phyloP scores from a whole-genome alignment of 2,797 vertebrate species.

The Phalanger gymnotis region DNA sequence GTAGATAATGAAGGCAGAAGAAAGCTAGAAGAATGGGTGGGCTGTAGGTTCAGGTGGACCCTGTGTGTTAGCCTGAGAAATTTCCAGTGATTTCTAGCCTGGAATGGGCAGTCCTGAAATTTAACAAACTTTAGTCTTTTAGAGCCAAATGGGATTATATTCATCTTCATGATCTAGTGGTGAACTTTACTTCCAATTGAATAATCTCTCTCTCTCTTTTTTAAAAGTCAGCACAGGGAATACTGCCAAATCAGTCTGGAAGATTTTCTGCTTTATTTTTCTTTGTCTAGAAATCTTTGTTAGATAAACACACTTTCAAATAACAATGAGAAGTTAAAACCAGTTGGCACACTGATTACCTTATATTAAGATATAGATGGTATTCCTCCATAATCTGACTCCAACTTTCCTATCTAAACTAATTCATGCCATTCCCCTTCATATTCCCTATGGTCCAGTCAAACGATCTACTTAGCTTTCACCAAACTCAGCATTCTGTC shows the following conservation, averaged over 20 bases:
- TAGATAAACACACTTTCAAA: not conserved
- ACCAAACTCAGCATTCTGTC: not conserved
- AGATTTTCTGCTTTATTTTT: not conserved
- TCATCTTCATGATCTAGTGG: not conserved
- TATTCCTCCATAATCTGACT: not conserved
- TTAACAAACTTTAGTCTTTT: not conserved
- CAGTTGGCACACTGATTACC: not conserved
- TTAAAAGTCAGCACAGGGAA: not conserved
- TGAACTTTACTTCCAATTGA: not conserved
- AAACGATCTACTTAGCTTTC: not conserved
- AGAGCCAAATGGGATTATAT: not conserved
- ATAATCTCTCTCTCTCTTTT: not conserved
- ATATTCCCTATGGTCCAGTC: not conserved
- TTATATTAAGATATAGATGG: not conserved
- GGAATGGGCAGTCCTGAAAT: not conserved
- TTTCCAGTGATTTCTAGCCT: not conserved
- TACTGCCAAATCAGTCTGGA: not conserved
- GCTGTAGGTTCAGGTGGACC: not conserved
- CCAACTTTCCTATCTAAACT: not conserved
- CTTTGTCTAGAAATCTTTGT: not conserved
- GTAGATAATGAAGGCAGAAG: not conserved
- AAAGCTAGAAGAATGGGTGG: not conserved
- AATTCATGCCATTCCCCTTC: not conserved
- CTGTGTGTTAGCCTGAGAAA: not conserved
- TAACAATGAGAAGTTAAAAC: not conserved